Evolutionary conservation across 2,888 invertebrate genomes (phyloP), one percentile per base, ranked within the genome.

Genomic region (Ophioninae sp.): DNA sequence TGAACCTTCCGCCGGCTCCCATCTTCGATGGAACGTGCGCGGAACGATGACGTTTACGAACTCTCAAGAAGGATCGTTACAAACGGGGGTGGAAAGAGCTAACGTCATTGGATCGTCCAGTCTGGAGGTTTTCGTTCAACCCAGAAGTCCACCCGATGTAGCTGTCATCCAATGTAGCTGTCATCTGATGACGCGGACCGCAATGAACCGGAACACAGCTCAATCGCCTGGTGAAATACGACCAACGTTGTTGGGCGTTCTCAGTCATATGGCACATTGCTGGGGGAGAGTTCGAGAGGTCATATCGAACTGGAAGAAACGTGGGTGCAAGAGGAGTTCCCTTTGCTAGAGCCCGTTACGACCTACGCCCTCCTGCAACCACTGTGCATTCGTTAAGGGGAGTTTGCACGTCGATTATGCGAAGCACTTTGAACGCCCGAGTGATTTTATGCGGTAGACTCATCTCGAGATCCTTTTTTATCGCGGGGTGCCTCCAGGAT

Each of bases 101-200:
- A 80, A 85, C 72, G 83, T 85, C 86, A 87, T 89, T 87, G 86
- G 64, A 69, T 83, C 70, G 74, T 83, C 68, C 56, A 70, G 79
- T 79, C 85, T 87, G 82, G 86, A 86, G 87, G 82, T 84, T 82
- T 83, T 75, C 64, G 30, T 70, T 69, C 69, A 69, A 8, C 17
- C 17, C 56, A 17, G 30, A 39, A n/a, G 64, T 85, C 86, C 79
- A 86, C 88, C 87, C 89, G 90, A 89, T 87, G 88, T 87, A 88
- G 41, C 88, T 86, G 85, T 87, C 85, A 83, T 87, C 85, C 87
- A n/a, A n/a, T n/a, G 87, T 86, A 30, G n/a, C 86, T 85, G 87
- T 87, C 88, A 88, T 88, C 88, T 87, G 39, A 23, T 74, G 61
- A 7, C 74, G 2, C 30, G 23, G 56, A 20, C 56, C 50, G 57